phyloP scores from a whole-genome alignment of 2,113 vertebrate species.

The Paramisgurnus dabryanus region DNA sequence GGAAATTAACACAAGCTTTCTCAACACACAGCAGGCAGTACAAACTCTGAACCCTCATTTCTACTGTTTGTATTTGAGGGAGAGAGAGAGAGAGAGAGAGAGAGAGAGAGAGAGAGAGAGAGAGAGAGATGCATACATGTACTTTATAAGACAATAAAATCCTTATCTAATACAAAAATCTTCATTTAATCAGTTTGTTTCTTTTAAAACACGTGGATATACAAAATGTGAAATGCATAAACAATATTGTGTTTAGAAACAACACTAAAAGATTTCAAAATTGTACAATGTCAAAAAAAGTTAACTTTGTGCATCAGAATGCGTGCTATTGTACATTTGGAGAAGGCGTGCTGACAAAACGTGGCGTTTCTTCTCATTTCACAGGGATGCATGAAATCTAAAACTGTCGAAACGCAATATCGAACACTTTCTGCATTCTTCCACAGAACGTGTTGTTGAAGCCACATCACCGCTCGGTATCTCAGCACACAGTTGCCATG shows the following conservation, averaged over 20 bases:
- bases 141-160: not conserved
- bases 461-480: slow-evolving; percentile 75
- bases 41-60: slow-evolving; percentile 45
- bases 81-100: not conserved
- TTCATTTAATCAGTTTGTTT: not conserved
- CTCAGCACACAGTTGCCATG: slow-evolving; percentile 80
- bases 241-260: not conserved
- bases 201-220: not conserved
- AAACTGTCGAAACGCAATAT: slow-evolving; percentile 13
- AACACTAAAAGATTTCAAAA: not conserved
- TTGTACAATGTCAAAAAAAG: not conserved
- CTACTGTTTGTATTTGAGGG: slow-evolving; percentile 61
- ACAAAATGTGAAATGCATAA: too few species aligned
- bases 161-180: not conserved
- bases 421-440: slow-evolving; percentile 71
- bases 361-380: not conserved
- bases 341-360: not conserved
- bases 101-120: slow-evolving; percentile 38
- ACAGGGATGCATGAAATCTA: not conserved
- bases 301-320: not conserved
- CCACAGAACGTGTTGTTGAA: slow-evolving; percentile 75
- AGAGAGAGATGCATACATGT: slow-evolving; percentile 40
- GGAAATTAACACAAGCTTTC: slow-evolving; percentile 53
- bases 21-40: slow-evolving; percentile 43
- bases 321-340: not conserved